Percentiles rank a stretch among this genome's conserved stretches.
Evolutionary conservation across 2,888 invertebrate species (phyloP).

Genomic region (Arenicola marina): DNA sequence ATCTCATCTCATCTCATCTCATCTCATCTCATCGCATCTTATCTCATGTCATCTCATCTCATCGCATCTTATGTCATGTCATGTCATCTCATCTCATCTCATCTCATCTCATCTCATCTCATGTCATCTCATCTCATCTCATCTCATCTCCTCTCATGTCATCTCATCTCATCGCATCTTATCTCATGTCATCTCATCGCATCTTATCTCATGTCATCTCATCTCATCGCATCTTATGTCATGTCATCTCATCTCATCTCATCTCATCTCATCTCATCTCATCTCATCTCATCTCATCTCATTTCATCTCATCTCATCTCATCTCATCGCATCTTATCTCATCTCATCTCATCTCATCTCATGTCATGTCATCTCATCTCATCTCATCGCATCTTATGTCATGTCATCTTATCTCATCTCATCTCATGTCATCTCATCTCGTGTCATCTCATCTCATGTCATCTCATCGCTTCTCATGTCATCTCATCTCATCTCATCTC

Average conservation of each 20-base stretch:
- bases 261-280: not conserved
- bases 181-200: too few species aligned
- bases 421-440: not conserved
- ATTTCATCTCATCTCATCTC: not conserved
- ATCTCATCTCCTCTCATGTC: not conserved
- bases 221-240: too few species aligned
- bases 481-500: not conserved
- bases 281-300: not conserved
- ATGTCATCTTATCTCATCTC: not conserved
- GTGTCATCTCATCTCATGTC: not conserved
- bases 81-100: not conserved
- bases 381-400: too few species aligned
- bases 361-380: not conserved
- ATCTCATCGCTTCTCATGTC: not conserved
- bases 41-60: too few species aligned
- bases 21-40: constrained; percentile 1
- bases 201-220: too few species aligned
- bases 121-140: not conserved
- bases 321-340: too few species aligned
- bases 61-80: too few species aligned
- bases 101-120: constrained; percentile 5
- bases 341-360: not conserved
- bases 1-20: constrained; percentile 7
- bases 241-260: not conserved
- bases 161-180: too few species aligned